Conservation (phyloP, 2,113 vertebrate genomes). For the Calidris pygmaea region DNA sequence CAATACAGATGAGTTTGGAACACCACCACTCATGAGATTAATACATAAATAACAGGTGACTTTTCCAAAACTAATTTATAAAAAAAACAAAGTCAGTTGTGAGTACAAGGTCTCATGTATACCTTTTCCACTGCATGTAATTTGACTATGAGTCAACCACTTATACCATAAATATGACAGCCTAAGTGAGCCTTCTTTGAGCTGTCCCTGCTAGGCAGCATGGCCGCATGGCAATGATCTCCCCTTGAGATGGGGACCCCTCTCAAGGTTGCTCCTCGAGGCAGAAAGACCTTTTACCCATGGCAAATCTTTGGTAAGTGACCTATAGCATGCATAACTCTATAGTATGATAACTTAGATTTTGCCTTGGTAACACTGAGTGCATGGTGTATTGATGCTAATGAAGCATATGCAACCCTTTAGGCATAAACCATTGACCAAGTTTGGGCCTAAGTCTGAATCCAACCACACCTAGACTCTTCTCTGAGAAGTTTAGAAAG, state of each 20-base stretch:
- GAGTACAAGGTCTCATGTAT: not conserved
- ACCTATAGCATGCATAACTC: not conserved
- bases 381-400: not conserved
- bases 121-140: not conserved
- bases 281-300: not conserved
- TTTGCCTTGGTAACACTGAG: not conserved
- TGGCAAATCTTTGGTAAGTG: not conserved
- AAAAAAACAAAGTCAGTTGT: not conserved
- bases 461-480: not conserved
- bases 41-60: not conserved
- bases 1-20: not conserved
- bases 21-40: not conserved
- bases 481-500: not conserved
- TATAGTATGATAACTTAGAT: not conserved
- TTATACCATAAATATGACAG: not conserved
- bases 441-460: not conserved
- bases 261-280: not conserved
- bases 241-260: not conserved
- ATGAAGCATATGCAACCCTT: not conserved
- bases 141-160: not conserved
- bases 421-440: not conserved
- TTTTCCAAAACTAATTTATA: not conserved
- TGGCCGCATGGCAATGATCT: not conserved
- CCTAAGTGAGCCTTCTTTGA: not conserved
- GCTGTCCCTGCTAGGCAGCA: not conserved